Evolutionary conservation across 2,113 vertebrate genomes (phyloP), one percentile per base, ranked within the genome.

Genomic region (Pipa parva): DNA sequence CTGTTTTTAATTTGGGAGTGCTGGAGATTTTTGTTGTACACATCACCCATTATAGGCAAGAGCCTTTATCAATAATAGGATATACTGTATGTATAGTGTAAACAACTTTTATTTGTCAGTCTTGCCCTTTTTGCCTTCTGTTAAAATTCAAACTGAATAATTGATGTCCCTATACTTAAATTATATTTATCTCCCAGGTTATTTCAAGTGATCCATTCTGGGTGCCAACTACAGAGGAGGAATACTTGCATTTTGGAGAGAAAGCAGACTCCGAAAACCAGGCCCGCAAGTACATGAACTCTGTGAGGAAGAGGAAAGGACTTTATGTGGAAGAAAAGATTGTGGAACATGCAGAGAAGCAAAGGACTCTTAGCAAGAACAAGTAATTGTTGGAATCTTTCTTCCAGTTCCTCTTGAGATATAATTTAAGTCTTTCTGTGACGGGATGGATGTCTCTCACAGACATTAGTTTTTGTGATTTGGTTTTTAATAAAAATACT

Each of bases 221-320:
- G 97, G 96, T 99, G 3, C 96, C 96, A 0, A 98, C 97, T 59
- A 99, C 96, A 0, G 97, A 97, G 59, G 97, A 99, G 64, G 97
- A 99, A 17, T 99, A 99, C 75, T 77, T 98, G 75, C 96, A 98
- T 81, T 99, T 98, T 12, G 97, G 97, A 36, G 96, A 97, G 71
- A 99, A 98, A 75, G 96, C 97, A 0, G 96, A 99, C 75, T 94
- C 92, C 0, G 89, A 86, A 73, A 98, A 94, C 80, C 95, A 93
- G 85, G 89, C 95, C 18, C 90, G 93, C 31, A 98, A 97, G 79
- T 97, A 98, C 86, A 89, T 94, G 92, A 95, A 95, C 0, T 90
- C 86, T 0, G 94, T 97, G 18, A 91, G 95, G 1, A 92, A 90
- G 62, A 88, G 96, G 3, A 99, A 99, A 77, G 96, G 96, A 5